phyloP scores from a whole-genome alignment of 2,113 vertebrate genomes.

The Chauna torquata region DNA sequence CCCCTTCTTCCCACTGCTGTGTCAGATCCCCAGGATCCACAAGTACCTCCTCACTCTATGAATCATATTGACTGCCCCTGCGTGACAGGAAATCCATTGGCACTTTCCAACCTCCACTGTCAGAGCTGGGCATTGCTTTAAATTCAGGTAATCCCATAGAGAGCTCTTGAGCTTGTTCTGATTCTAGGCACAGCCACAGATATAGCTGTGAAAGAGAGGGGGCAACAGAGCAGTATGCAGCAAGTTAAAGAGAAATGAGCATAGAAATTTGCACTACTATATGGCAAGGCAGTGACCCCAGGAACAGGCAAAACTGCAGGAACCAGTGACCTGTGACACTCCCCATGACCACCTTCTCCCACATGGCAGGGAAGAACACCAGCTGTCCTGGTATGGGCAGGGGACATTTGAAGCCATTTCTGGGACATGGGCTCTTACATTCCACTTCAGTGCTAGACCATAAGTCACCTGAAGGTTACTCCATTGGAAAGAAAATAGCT shows the following conservation, averaged over 20 bases:
- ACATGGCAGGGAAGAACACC: not conserved
- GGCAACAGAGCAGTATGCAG: not conserved
- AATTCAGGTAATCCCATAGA: not conserved
- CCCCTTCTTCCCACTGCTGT: not conserved
- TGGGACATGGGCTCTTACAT: not conserved
- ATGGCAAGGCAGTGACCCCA: not conserved
- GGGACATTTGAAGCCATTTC: not conserved
- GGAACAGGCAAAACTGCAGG: not conserved
- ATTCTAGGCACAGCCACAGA: not conserved
- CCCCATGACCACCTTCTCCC: not conserved
- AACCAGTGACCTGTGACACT: not conserved
- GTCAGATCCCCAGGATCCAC: not conserved
- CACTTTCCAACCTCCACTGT: not conserved
- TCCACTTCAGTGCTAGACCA: not conserved
- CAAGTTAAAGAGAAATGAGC: not conserved
- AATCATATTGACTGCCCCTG: not conserved
- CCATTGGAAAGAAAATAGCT: not conserved
- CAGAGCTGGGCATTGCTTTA: not conserved
- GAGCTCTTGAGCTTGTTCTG: not conserved
- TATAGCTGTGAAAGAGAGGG: not conserved
- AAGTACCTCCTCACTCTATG: not conserved
- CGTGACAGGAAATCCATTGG: not conserved
- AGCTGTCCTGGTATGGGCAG: not conserved
- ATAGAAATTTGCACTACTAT: not conserved
- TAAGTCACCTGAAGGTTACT: not conserved